Base-by-base conservation (phyloP, 2,113 vertebrate species). In the Anseranas semipalmata region DNA sequence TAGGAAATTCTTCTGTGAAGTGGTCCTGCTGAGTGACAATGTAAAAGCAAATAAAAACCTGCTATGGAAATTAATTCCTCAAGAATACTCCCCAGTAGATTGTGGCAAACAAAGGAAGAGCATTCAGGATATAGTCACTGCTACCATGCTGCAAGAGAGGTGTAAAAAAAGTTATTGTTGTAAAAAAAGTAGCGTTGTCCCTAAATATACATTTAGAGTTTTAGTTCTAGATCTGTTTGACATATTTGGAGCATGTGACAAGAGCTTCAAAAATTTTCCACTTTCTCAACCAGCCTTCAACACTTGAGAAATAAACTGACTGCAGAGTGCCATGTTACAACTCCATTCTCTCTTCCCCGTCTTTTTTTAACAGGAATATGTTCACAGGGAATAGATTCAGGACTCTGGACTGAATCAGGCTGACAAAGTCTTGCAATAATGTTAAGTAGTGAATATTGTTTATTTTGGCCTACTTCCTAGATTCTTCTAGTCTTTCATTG, bases 291-390 rank as follows among this genome's bases (percentile, higher is more conserved):
- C 93, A 93, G 93, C 91, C 94, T 97, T 97, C 95, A 96, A 97
- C 95, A 97, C 95, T 96, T 97, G 87, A 91, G 91, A 96, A 95
- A 96, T 78, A 96, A 96, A 97, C 87, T 96, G 94, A 95, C 87
- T 96, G 60, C 70, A 58, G 81, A 79, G 71, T 96, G 95, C 94
- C 91, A 68, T 93, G 94, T 95, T 95, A 87, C 86, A 96, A 73
- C 87, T 96, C 91, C 67, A 65, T 89, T 95, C 77, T 85, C 65
- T 95, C 63, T 77, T 77, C 24, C 33, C 50, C 37, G n/a, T 87
- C 86, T 91, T 94, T 95, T 96, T 96, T 96, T 94, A 96, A 91
- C 94, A 89, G 88, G 92, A 79, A 65, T 91, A 73, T 91, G 45
- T 96, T 96, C 94, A 82, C 93, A 91, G 91, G 80, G 93, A 95